Conservation (phyloP, 2,888 invertebrate species). For the Caenorhabditis sp. region DNA sequence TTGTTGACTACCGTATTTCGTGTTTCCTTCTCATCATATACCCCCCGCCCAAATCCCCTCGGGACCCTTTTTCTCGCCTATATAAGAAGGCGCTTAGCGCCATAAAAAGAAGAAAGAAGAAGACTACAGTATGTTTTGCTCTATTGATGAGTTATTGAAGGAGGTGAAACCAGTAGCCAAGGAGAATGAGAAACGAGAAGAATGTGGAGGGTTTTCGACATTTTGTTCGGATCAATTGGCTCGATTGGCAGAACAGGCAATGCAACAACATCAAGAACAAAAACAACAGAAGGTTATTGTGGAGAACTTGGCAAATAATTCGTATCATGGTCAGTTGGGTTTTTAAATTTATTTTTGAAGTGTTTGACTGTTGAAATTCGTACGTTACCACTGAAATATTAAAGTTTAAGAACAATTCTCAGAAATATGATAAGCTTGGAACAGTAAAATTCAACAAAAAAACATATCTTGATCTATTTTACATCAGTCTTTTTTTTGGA, state of each 20-base stretch:
- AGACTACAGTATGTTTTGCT: constrained; percentile 26
- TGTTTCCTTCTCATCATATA: constrained; percentile 6
- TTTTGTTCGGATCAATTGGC: constrained; percentile 33
- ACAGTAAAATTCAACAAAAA: not conserved
- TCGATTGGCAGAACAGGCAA: constrained; percentile 27
- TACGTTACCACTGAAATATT: too few relatives aligned
- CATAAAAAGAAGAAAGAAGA: too few relatives aligned
- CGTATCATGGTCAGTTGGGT: not conserved
- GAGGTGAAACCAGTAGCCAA: constrained; percentile 1
- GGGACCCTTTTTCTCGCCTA: constrained; percentile 8
- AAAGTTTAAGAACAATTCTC: not conserved
- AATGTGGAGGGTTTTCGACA: constrained; percentile 20
- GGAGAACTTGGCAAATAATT: not conserved
- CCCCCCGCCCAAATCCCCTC: not conserved
- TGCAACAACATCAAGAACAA: not conserved
- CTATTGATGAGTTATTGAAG: constrained; percentile 35
- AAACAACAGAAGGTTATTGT: not conserved
- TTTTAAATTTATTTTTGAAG: too few relatives aligned
- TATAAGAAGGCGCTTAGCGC: not conserved
- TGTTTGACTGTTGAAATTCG: too few relatives aligned
- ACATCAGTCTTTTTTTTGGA: too few relatives aligned
- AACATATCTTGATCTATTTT: too few relatives aligned
- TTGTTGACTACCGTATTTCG: constrained; percentile 31
- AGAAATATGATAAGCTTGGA: not conserved
- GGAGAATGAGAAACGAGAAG: too few relatives aligned